These are phyloP conservation scores for Clarias laeviceps DNA, from an alignment of 2,797 vertebrate species.

Conservation along the genomic window DNA sequence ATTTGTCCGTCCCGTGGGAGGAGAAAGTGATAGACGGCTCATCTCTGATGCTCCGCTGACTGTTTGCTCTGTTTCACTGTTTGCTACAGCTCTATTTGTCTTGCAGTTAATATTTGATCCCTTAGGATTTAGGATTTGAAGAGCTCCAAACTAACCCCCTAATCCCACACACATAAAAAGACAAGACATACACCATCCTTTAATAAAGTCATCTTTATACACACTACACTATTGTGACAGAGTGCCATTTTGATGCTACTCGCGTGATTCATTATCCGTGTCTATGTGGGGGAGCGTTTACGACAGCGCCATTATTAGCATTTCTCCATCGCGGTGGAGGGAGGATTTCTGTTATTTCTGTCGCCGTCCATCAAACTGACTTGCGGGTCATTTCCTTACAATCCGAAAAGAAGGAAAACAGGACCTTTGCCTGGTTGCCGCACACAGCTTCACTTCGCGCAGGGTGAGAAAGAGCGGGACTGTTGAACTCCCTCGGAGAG, in stretches of 20 bases:
- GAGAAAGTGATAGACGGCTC: constrained; percentile 58
- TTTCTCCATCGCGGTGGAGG: constrained; percentile 21
- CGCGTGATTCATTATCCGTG: neutral
- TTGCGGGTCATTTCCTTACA: constrained; percentile 42
- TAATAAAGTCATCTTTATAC: neutral
- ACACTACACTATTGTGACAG: neutral
- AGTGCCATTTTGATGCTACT: neutral
- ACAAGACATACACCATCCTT: neutral
- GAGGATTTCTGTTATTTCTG: constrained; percentile 47
- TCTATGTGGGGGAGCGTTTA: constrained; percentile 15
- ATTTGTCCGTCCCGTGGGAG: constrained; percentile 31
- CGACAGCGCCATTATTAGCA: constrained; percentile 38
- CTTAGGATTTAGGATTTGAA: constrained; percentile 65
- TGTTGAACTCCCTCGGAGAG: constrained; percentile 42
- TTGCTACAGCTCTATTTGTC: constrained; percentile 77
- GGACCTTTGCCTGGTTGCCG: constrained; percentile 44
- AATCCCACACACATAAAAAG: neutral
- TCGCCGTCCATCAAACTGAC: constrained; percentile 53
- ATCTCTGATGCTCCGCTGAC: constrained; percentile 64
- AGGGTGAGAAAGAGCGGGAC: constrained; percentile 48
- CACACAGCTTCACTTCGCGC: constrained; percentile 30
- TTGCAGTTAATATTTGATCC: constrained; percentile 80
- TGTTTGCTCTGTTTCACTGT: constrained; percentile 77
- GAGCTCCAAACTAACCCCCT: constrained; percentile 39
- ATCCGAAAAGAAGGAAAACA: constrained; percentile 52